Evolutionary conservation across 2,113 vertebrate species (phyloP), one percentile per base, ranked within the genome.

Genomic region (Elephas maximus): DNA sequence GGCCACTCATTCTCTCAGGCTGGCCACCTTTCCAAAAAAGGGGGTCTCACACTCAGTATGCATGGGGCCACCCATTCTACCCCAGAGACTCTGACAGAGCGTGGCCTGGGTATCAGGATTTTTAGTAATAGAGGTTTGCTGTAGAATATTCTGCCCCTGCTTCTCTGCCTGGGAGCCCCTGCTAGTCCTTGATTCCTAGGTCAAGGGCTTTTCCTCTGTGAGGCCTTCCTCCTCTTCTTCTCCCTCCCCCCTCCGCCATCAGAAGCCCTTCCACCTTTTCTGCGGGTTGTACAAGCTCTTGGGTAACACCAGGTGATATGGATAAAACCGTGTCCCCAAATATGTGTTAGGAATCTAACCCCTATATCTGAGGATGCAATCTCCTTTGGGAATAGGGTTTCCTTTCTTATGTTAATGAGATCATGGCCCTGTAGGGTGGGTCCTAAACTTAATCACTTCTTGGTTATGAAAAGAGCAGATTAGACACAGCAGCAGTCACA

Each of bases 1-100:
- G 93, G 21, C 51, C 71, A 12, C 14, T 30, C n/a, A 41, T 33
- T 45, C 21, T 2, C 10, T 1, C 1, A 9, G 53, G 12, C 44
- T 2, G 15, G 69, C 7, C 18, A 6, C 41, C 28, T 3, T 4
- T 37, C 45, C 20, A 11, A 15, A 30, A 26, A 30, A 37, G 65
- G 12, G 3, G 28, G 73, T 67, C 2, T 51, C 65, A 17, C 33
- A 2, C 8, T 37, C 24, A 10, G 1, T 1, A 6, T 4, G 6
- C 20, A 2, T 4, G 24, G 41, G 26, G 18, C 2, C 57, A 5
- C 53, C 37, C 1, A 15, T 28, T 4, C 3, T 10, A 4, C 0
- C 0, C 48, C 0, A 1, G 23, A 14, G 62, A 6, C 1, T 20
- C 73, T 12, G 18, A 2, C 81, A 17, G 0, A 0, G 6, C 11